These are phyloP conservation scores for Asobara japonica DNA, from an alignment of 1,140 invertebrate species.

Conservation along the genomic window DNA sequence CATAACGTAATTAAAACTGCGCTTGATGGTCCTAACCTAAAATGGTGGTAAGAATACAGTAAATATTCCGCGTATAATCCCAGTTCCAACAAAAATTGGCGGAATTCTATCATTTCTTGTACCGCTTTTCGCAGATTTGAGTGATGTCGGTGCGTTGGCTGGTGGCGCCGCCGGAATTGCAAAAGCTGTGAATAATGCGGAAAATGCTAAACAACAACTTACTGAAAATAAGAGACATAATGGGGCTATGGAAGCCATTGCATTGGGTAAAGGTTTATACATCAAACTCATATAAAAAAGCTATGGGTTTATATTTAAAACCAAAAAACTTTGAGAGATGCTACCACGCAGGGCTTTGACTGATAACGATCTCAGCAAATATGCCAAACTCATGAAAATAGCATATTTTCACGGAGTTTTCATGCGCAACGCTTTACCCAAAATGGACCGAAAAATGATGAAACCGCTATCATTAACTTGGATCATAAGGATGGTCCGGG, in stretches of 20 bases:
- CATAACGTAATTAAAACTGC: no score
- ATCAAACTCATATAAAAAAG: no score
- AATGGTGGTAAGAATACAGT: not conserved
- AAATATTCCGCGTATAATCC: not conserved
- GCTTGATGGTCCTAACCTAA: not conserved
- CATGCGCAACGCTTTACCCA: no score
- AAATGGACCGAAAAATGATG: no score
- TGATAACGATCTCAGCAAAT: no score
- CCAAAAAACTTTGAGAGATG: no score
- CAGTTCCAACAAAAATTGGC: not conserved
- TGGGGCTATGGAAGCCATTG: constrained; percentile 52
- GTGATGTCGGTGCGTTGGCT: not conserved
- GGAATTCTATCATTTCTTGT: not conserved
- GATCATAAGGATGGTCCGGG: no score
- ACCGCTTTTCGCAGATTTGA: not conserved
- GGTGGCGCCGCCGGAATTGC: constrained; percentile 49
- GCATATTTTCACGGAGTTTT: no score
- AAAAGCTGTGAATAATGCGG: constrained; percentile 48
- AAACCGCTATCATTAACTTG: no score
- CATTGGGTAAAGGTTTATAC: constrained; percentile 48
- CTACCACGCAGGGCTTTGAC: no score
- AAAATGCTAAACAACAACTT: constrained; percentile 41
- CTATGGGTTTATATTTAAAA: no score
- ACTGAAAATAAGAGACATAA: constrained; percentile 50
- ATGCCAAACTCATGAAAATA: no score